These are phyloP conservation scores for Eupithecia inturbata DNA, from an alignment of 2,888 invertebrate species.

Conservation along the genomic window DNA sequence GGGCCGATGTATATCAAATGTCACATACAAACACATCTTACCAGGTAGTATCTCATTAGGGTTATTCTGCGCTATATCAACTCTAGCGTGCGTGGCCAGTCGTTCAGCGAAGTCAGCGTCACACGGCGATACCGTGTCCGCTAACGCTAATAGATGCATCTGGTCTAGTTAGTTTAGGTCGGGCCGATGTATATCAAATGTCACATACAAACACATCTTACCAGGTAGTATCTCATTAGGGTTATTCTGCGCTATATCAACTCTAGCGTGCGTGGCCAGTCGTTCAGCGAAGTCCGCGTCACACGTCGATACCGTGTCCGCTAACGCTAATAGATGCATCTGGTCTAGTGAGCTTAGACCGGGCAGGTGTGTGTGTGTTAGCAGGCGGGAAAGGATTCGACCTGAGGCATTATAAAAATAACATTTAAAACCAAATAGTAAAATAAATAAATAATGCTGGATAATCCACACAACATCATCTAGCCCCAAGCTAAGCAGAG, in stretches of 20 bases:
- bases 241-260: conserved; percentile 60
- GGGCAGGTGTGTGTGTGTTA: conserved; percentile 97
- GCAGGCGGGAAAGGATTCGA: conserved; percentile 92
- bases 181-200: conserved; percentile 95
- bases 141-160: conserved; percentile 99
- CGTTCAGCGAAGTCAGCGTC: conserved; percentile 94
- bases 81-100: conserved; percentile 82
- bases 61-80: conserved; percentile 60
- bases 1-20: too few species aligned
- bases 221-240: conserved; percentile 74
- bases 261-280: conserved; percentile 82
- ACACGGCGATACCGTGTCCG: conserved; percentile 98
- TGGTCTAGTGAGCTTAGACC: conserved; percentile 98
- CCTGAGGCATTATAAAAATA: conserved; percentile 69
- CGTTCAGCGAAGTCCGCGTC: conserved; percentile 94
- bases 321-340: conserved; percentile 99
- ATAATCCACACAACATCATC: too few species aligned
- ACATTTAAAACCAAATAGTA: too few species aligned
- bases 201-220: neutral
- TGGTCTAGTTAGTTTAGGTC: conserved; percentile 98
- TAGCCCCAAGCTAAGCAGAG: too few species aligned
- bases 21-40: conserved; percentile 64
- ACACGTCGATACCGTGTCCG: conserved; percentile 98
- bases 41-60: conserved; percentile 74
- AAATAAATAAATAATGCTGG: too few species aligned